These are phyloP conservation scores for Mactra quadrangularis DNA, from an alignment of 1,140 invertebrate genomes.

Conservation along the genomic window DNA sequence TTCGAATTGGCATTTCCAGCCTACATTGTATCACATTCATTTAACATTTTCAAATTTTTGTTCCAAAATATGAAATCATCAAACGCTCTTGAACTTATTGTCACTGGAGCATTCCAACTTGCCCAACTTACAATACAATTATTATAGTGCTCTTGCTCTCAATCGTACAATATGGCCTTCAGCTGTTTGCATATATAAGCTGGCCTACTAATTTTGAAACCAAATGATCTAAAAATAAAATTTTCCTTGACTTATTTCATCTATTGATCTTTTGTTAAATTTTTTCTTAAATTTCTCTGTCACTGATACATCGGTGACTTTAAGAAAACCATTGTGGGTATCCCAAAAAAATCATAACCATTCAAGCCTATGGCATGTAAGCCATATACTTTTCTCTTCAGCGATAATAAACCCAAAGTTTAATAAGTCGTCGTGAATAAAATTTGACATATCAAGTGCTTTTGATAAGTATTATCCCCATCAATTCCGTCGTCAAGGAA, in stretches of 20 bases:
- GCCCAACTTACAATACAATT: neutral
- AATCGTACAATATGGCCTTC: conserved; percentile 32
- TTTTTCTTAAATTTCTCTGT: neutral
- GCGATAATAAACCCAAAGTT: conserved; percentile 10
- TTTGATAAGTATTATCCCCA: neutral
- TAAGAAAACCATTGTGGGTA: neutral
- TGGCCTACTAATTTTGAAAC: conserved; percentile 16
- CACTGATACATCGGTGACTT: neutral
- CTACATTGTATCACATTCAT: neutral
- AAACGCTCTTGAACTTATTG: neutral
- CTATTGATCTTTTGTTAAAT: neutral
- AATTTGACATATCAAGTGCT: neutral
- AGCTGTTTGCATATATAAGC: conserved; percentile 35
- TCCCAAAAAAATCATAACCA: conserved; percentile 9
- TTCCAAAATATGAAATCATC: conserved; percentile 33
- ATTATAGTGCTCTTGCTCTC: conserved; percentile 38
- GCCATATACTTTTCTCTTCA: conserved; percentile 1
- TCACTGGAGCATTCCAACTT: too few relatives aligned
- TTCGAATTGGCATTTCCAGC: neutral
- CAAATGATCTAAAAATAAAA: neutral
- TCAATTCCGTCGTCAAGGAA: conserved; percentile 26
- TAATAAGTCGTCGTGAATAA: neutral
- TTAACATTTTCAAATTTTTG: conserved; percentile 14
- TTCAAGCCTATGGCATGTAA: neutral
- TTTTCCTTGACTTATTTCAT: too few relatives aligned